Conservation (phyloP, 2,888 invertebrate species). For the Automeris io region DNA sequence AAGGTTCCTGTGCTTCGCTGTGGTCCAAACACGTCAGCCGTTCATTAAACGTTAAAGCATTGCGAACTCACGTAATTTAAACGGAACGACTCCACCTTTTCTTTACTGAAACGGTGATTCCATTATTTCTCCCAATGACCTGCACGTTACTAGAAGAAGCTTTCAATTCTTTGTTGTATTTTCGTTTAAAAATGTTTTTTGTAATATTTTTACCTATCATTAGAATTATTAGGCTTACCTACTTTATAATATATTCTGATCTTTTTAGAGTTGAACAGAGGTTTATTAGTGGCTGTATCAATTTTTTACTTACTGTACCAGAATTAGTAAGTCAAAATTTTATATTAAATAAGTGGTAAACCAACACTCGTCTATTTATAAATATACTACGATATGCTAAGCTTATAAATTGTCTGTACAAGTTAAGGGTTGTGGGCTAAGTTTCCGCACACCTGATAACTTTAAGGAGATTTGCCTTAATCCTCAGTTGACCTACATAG, state of each 20-base stretch:
- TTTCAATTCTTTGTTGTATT: background rate
- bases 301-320: no score
- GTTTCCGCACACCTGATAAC: background rate
- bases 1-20: constrained; percentile 17
- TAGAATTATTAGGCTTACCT: background rate
- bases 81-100: constrained; percentile 18
- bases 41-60: constrained; percentile 31
- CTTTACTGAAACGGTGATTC: background rate
- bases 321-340: no score
- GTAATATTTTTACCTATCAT: constrained; percentile 8
- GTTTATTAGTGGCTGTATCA: no score
- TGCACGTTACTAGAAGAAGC: background rate
- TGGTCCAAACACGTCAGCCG: constrained; percentile 15
- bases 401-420: no score
- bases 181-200: constrained; percentile 16
- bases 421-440: no score
- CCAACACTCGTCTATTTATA: no score
- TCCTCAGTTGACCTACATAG: background rate
- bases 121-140: background rate
- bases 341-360: no score
- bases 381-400: no score
- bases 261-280: no score
- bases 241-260: background rate
- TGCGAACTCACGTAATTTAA: constrained; percentile 32
- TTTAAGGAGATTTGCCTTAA: background rate